phyloP scores from a whole-genome alignment of 1,140 invertebrate species.

The Pachypsylla venusta region DNA sequence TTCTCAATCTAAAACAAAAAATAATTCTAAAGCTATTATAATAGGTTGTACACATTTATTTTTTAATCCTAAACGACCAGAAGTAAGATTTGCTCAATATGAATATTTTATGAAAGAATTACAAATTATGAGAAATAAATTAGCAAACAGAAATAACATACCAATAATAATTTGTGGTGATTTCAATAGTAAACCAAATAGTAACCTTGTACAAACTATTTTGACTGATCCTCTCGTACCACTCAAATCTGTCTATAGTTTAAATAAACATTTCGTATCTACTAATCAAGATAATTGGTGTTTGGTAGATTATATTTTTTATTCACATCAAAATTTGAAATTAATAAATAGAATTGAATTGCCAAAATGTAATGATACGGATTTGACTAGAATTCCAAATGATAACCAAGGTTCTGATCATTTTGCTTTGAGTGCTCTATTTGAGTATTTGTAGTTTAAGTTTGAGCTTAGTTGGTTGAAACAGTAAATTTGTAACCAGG shows the following conservation, averaged over 20 bases:
- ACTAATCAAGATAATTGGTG: not conserved
- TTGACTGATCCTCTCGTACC: not conserved
- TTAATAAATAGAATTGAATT: not conserved
- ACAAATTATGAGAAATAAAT: not conserved
- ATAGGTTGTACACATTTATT: not conserved
- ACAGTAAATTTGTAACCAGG: too few relatives aligned
- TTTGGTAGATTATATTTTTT: conserved; percentile 1
- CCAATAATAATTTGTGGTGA: not conserved
- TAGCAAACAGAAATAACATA: not conserved
- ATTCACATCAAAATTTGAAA: not conserved
- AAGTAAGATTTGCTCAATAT: not conserved
- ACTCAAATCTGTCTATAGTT: not conserved
- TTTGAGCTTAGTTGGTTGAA: too few relatives aligned
- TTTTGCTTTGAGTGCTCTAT: not conserved
- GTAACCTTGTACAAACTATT: not conserved
- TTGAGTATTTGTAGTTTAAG: not conserved
- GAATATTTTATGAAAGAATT: not conserved
- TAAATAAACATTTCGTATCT: not conserved
- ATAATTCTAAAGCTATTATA: not conserved
- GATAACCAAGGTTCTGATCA: not conserved
- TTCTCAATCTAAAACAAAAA: too few relatives aligned
- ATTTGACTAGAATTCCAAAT: not conserved
- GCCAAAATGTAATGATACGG: not conserved
- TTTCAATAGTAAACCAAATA: not conserved
- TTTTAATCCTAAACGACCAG: not conserved